Percentiles rank a stretch among this genome's conserved stretches.
Conservation (phyloP, 2,113 vertebrate genomes). For the Otolemur garnettii region DNA sequence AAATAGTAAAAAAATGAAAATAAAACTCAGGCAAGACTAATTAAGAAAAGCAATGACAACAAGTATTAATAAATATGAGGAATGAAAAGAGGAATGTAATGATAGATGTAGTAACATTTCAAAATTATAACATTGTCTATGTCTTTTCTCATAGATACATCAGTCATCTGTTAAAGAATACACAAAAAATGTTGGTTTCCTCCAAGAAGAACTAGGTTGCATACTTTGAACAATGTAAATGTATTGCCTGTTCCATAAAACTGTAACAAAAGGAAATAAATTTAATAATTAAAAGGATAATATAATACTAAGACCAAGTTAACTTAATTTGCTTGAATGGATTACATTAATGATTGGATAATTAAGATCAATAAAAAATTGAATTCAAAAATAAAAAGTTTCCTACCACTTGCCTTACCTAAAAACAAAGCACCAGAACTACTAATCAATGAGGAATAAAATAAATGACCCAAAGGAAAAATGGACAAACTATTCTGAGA, state of each 20-base stretch:
- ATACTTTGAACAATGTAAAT: not conserved
- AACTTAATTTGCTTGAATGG: not conserved
- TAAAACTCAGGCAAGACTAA: not conserved
- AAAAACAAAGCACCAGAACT: not conserved
- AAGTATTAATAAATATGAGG: not conserved
- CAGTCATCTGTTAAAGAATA: not conserved
- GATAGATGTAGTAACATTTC: not conserved
- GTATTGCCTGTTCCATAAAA: not conserved
- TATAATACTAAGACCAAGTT: not conserved
- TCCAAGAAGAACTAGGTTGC: not conserved
- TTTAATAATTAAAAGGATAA: not conserved
- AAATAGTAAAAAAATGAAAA: not conserved
- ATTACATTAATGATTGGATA: not conserved
- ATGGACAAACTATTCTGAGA: not conserved
- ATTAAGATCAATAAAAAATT: not conserved
- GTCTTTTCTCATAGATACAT: not conserved
- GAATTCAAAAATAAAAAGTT: not conserved
- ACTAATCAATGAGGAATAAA: not conserved
- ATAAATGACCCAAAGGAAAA: not conserved
- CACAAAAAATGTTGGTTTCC: not conserved
- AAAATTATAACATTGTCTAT: slow-evolving; percentile 9
- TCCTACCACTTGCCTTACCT: not conserved
- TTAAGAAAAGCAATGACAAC: not conserved
- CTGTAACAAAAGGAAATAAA: not conserved
- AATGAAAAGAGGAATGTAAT: not conserved